phyloP scores from a whole-genome alignment of 2,888 invertebrate species.

The Drosophila yooni region DNA sequence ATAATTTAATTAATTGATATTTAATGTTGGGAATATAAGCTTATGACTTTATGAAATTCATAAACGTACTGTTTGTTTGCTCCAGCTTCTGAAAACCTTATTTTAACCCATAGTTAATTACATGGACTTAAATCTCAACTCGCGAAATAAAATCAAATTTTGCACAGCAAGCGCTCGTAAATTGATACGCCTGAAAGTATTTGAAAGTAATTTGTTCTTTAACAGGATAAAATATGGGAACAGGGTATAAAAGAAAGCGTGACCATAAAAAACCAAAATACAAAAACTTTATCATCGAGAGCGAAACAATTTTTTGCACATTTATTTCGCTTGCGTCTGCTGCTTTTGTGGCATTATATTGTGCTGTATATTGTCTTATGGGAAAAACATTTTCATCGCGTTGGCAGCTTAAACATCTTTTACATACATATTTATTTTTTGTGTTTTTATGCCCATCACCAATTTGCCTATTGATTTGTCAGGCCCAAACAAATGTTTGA shows the following conservation, averaged over 20 bases:
- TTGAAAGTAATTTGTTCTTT: constrained; percentile 64
- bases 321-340: constrained; percentile 28
- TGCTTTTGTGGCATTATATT: constrained; percentile 13
- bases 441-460: constrained; percentile 56
- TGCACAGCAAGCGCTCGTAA: constrained; percentile 50
- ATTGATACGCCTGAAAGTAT: constrained; percentile 60
- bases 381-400: constrained; percentile 23
- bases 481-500: constrained; percentile 57
- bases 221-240: constrained; percentile 47
- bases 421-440: constrained; percentile 27
- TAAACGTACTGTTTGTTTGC: not conserved
- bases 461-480: constrained; percentile 76
- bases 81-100: not conserved
- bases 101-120: not conserved
- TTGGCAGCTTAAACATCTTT: constrained; percentile 31
- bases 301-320: constrained; percentile 57
- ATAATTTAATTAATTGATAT: not conserved
- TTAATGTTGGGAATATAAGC: not conserved
- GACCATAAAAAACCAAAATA: constrained; percentile 44
- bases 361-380: constrained; percentile 59
- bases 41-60: not conserved
- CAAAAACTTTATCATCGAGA: constrained; percentile 46
- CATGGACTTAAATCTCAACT: constrained; percentile 6
- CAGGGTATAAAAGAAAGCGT: constrained; percentile 23
- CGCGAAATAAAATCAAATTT: constrained; percentile 25